Evolutionary conservation across 2,888 invertebrate genomes (phyloP), one percentile per base, ranked within the genome.

Genomic region (Euzetes globulus): DNA sequence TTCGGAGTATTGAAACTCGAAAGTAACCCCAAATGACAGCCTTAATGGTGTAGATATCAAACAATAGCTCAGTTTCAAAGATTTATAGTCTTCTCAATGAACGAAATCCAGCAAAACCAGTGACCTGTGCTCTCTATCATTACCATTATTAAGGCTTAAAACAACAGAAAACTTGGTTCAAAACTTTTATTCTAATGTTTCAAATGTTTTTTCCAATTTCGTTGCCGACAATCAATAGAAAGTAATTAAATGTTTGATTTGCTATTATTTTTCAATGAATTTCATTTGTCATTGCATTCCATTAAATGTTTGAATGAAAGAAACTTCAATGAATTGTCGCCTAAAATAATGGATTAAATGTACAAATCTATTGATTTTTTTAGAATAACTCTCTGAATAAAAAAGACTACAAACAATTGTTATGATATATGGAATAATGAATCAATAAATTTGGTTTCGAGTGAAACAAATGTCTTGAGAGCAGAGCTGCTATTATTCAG

Each of bases 1-100:
- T 41, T 41, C 19, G 6, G 22, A 41, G 68, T 41, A 68, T 37
- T 68, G 17, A 17, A n/a, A 68, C 33, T 41, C 19, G 41, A 68
- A 37, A 41, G 22, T 68, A 68, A 68, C 68, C 68, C 68, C 68
- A 68, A 68, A 68, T 68, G 41, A 68, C 68, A 68, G 37, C 22
- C 37, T 68, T 68, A 68, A 68, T 68, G 68, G 68, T 68, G 22
- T 68, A 68, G 68, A 68, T 68, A 68, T 68, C 68, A 68, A 68
- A 68, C 68, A 68, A 68, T 68, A 41, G 68, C 33, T 19, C n/a
- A n/a, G 41, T n/a, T 19, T 68, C 68, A 37, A 68, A 68, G 68
- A 68, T 68, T 68, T 68, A 68, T 68, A 37, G 33, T 68, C 33
- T 1, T 68, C 37, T 45, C 68, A 68, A 68, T 68, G 9, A 68